Percentiles rank a stretch among this genome's conserved stretches.
Conservation (phyloP, 1,140 invertebrate species). For the Aethina tumida region DNA sequence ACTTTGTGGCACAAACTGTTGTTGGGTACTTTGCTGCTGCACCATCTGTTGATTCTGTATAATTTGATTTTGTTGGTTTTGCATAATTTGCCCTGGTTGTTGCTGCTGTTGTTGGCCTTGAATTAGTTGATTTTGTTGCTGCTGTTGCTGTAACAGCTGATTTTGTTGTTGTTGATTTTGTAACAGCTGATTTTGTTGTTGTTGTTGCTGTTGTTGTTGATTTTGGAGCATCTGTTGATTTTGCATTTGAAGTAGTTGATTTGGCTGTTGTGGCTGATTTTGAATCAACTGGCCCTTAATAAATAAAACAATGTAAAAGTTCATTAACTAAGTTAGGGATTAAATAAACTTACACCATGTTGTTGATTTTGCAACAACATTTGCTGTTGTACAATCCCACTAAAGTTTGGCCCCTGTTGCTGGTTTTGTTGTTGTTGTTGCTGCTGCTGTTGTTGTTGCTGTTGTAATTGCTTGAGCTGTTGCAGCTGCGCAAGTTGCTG, state of each 20-base stretch:
- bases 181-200: constrained; percentile 30
- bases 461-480: constrained; percentile 33
- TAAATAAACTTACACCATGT: no score
- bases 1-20: constrained; percentile 28
- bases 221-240: constrained; percentile 30
- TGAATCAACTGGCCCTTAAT: constrained; percentile 4
- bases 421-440: constrained; percentile 31
- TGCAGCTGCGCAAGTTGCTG: constrained; percentile 30
- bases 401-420: constrained; percentile 28
- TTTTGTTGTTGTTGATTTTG: constrained; percentile 26
- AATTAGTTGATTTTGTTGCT: constrained; percentile 30
- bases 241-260: constrained; percentile 23
- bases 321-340: no score
- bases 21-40: constrained; percentile 40
- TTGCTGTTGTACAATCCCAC: constrained; percentile 15
- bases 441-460: constrained; percentile 32
- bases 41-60: constrained; percentile 43
- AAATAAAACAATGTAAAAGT: no score
- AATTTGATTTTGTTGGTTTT: constrained; percentile 42
- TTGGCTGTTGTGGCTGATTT: constrained; percentile 11
- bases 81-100: no score
- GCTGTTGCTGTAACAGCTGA: constrained; percentile 24
- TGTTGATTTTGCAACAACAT: constrained; percentile 4
- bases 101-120: constrained; percentile 38
- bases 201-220: constrained; percentile 30